Evolutionary conservation across 2,797 vertebrate species (phyloP).

Genomic region (Pseudocheirus occidentalis): DNA sequence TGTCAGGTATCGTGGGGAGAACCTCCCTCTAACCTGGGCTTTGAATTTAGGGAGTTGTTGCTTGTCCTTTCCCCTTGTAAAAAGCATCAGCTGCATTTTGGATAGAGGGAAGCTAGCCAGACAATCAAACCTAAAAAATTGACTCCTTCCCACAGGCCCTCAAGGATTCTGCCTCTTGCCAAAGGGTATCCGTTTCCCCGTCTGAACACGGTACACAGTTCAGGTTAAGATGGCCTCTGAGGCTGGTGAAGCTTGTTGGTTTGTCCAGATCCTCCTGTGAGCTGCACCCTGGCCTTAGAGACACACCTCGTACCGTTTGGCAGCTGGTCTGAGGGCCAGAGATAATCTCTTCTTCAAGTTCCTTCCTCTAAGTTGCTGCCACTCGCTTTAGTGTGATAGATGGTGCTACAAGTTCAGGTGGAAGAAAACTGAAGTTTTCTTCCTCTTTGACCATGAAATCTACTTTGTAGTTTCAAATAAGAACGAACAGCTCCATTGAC

Average conservation of each 20-base stretch:
- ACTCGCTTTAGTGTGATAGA: background rate
- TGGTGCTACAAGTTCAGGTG: conserved; percentile 57
- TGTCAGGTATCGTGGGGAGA: conserved; percentile 64
- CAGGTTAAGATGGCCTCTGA: conserved; percentile 77
- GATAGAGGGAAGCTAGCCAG: conserved; percentile 40
- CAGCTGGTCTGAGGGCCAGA: conserved; percentile 76
- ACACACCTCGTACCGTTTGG: conserved; percentile 79
- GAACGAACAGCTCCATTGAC: background rate
- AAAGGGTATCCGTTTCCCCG: conserved; percentile 45
- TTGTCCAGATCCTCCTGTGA: conserved; percentile 73
- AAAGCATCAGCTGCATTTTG: conserved; percentile 4
- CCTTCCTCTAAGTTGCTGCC: conserved; percentile 59
- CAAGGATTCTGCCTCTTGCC: conserved; percentile 40
- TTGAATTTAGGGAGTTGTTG: conserved; percentile 35
- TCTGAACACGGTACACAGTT: conserved; percentile 76
- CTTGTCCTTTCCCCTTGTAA: background rate
- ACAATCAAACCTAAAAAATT: conserved; percentile 22
- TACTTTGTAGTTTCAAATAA: conserved; percentile 10
- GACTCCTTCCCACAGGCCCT: conserved; percentile 4
- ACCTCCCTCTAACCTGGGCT: conserved; percentile 45
- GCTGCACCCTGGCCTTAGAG: conserved; percentile 78
- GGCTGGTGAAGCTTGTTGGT: conserved; percentile 77
- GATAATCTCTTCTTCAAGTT: conserved; percentile 81
- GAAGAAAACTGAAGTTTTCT: conserved; percentile 12
- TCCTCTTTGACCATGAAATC: background rate